Evolutionary conservation across 2,113 vertebrate genomes (phyloP).

Genomic region (Alectura lathami): DNA sequence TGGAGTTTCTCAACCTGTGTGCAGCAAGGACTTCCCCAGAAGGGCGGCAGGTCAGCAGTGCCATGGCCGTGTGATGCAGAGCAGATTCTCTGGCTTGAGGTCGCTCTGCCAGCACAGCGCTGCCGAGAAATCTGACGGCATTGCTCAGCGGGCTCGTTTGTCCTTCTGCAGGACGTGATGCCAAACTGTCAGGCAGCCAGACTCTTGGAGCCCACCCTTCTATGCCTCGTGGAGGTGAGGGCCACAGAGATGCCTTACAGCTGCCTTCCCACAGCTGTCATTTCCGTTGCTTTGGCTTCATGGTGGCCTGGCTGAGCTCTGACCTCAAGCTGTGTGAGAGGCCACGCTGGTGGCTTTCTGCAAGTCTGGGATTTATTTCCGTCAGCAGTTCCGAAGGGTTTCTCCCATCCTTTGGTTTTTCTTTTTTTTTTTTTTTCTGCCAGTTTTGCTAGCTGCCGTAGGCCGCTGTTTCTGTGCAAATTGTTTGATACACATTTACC

Average conservation of each 20-base stretch:
- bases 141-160: background rate
- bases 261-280: background rate
- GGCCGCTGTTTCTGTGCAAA: background rate
- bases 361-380: background rate
- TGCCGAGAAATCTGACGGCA: background rate
- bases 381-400: background rate
- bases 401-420: background rate
- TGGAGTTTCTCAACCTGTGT: background rate
- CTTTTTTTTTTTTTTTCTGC: background rate
- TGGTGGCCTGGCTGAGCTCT: background rate
- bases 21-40: background rate
- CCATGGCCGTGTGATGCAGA: background rate
- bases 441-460: rapidly evolving
- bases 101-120: background rate
- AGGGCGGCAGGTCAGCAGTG: background rate
- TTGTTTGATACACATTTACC: background rate
- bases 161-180: background rate
- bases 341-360: background rate
- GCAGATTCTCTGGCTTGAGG: background rate
- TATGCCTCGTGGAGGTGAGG: background rate
- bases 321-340: background rate
- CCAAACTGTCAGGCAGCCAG: background rate
- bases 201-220: background rate
- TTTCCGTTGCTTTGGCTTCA: background rate
- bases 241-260: background rate